phyloP scores from a whole-genome alignment of 1,140 invertebrate genomes.

The Saxidomus purpurata region DNA sequence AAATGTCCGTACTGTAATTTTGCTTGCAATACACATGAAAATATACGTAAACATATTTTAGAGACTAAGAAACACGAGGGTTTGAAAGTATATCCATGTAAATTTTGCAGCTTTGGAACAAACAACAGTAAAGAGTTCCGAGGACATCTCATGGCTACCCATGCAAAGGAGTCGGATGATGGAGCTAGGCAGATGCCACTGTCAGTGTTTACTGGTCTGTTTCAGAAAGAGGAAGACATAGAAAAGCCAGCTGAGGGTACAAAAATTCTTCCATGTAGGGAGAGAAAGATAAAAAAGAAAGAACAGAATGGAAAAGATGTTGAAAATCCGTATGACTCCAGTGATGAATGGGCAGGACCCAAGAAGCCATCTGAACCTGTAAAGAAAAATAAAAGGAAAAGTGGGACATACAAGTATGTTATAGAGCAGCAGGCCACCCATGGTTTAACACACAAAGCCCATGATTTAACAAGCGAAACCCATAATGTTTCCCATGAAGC shows the following conservation, averaged over 20 bases:
- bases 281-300: slow-evolving; percentile 71
- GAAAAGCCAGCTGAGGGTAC: slow-evolving; percentile 80
- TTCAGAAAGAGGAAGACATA: slow-evolving; percentile 78
- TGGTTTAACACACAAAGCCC: background rate
- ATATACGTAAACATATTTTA: slow-evolving; percentile 94
- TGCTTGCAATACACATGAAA: slow-evolving; percentile 94
- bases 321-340: slow-evolving; percentile 78
- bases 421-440: background rate
- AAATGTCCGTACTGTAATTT: slow-evolving; percentile 93
- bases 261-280: slow-evolving; percentile 80
- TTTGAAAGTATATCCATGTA: slow-evolving; percentile 92
- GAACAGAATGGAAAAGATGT: slow-evolving; percentile 89
- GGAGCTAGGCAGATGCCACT: slow-evolving; percentile 74
- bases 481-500: background rate
- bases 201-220: slow-evolving; percentile 81
- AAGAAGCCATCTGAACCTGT: background rate
- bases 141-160: slow-evolving; percentile 89
- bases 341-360: background rate
- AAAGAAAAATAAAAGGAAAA: slow-evolving; percentile 36
- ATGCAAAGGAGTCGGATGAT: slow-evolving; percentile 86
- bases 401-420: background rate
- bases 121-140: slow-evolving; percentile 91
- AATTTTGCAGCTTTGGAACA: slow-evolving; percentile 89
- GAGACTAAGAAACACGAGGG: slow-evolving; percentile 93
- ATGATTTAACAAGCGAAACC: background rate